Evolutionary conservation across 2,888 invertebrate species (phyloP).

Genomic region (Meganola albula): DNA sequence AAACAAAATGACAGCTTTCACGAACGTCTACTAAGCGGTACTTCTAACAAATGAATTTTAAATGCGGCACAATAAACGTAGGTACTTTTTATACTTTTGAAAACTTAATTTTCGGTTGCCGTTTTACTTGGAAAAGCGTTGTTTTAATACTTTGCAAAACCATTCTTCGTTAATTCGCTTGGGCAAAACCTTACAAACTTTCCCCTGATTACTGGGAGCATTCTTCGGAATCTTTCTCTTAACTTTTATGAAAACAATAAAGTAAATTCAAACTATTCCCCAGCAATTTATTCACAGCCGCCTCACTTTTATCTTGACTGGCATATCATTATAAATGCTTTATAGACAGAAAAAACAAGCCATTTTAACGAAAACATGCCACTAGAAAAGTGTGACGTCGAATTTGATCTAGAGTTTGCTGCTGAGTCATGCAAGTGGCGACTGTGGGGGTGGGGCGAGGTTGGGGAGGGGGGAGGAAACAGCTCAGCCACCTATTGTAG

Average conservation of each 20-base stretch:
- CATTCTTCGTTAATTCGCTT: constrained; percentile 34
- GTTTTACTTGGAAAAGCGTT: constrained; percentile 22
- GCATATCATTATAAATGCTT: constrained; percentile 53
- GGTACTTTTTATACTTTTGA: constrained; percentile 12
- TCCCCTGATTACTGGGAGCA: constrained; percentile 22
- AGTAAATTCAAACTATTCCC: constrained; percentile 36
- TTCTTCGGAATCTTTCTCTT: constrained; percentile 27
- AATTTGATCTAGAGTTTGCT: constrained; percentile 64
- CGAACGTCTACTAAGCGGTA: background rate
- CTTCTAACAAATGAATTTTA: background rate
- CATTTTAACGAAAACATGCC: constrained; percentile 60
- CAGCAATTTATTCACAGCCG: constrained; percentile 35
- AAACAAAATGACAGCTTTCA: constrained; percentile 23
- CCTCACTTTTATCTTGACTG: constrained; percentile 50
- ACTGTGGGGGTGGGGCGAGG: constrained; percentile 31
- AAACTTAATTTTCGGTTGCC: constrained; percentile 11
- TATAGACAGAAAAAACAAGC: constrained; percentile 53
- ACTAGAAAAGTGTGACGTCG: constrained; percentile 55
- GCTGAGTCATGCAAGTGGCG: constrained; percentile 68
- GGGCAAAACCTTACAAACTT: constrained; percentile 34
- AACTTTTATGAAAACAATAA: constrained; percentile 49
- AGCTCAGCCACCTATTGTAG: constrained; percentile 68
- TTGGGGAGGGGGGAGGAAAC: constrained; percentile 47
- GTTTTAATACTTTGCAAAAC: constrained; percentile 26
- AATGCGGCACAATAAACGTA: background rate